Evolutionary conservation across 2,797 vertebrate species (phyloP).

Genomic region (Poeciliopsis gracilis): DNA sequence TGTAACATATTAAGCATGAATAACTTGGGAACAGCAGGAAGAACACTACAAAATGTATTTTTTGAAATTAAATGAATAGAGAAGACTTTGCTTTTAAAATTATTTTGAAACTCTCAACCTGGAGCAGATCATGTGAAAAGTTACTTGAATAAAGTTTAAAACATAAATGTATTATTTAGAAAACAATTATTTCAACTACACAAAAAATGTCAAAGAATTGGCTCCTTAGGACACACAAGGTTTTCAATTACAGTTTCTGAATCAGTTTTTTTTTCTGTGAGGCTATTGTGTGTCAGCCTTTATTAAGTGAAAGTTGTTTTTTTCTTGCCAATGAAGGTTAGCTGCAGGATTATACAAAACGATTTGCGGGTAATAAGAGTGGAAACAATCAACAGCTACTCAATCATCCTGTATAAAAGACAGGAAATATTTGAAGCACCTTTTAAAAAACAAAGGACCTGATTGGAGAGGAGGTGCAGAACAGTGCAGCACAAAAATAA

Average conservation of each 20-base stretch:
- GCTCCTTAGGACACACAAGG: background rate
- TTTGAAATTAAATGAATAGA: constrained; percentile 19
- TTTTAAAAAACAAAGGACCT: constrained; percentile 40
- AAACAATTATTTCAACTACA: background rate
- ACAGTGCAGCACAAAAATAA: constrained; percentile 10
- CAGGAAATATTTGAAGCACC: constrained; percentile 33
- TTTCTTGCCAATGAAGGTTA: constrained; percentile 61
- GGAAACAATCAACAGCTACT: constrained; percentile 56
- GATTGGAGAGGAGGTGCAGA: constrained; percentile 30
- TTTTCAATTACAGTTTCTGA: background rate
- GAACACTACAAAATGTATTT: constrained; percentile 33
- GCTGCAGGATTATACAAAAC: background rate
- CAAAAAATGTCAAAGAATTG: background rate
- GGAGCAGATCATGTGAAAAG: background rate
- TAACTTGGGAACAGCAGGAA: constrained; percentile 7
- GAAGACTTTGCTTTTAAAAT: too few species aligned
- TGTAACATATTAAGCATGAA: background rate
- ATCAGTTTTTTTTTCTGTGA: background rate
- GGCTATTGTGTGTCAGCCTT: background rate
- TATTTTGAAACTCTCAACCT: constrained; percentile 8
- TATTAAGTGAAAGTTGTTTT: constrained; percentile 20
- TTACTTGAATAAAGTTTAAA: background rate
- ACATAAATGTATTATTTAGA: background rate
- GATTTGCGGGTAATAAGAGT: constrained; percentile 50
- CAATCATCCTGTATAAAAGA: constrained; percentile 67